Conservation (phyloP, 2,113 vertebrate genomes). For the Penelope pileata region DNA sequence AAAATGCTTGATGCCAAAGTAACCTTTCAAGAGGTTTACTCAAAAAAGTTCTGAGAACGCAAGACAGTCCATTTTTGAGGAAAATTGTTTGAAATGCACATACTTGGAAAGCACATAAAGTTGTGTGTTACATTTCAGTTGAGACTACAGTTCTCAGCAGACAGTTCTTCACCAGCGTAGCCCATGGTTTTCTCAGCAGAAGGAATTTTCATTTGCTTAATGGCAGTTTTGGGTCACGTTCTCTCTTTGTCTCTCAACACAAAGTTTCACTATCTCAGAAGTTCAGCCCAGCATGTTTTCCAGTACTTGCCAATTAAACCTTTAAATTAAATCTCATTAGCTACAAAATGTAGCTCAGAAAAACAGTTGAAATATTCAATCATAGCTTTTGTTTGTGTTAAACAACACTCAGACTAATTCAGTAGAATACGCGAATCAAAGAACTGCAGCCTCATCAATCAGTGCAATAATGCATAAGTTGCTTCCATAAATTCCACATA, state of each 20-base stretch:
- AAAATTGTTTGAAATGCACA: neutral
- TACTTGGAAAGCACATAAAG: neutral
- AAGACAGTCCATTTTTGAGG: neutral
- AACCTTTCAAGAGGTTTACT: neutral
- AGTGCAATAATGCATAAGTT: neutral
- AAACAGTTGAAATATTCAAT: neutral
- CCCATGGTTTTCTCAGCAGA: neutral
- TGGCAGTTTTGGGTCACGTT: conserved; percentile 4
- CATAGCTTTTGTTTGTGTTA: neutral
- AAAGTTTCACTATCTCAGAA: neutral
- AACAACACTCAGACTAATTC: neutral
- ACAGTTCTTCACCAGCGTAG: neutral
- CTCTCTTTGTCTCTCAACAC: neutral
- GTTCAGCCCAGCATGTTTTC: neutral
- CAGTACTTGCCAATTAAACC: neutral
- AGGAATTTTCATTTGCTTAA: neutral
- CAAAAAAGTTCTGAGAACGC: neutral
- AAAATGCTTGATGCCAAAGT: neutral
- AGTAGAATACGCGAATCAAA: neutral
- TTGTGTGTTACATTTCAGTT: neutral
- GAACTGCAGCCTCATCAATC: neutral
- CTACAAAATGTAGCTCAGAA: neutral
- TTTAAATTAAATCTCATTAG: neutral
- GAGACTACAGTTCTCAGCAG: neutral
- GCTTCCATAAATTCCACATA: conserved; percentile 11